Conservation (phyloP, 2,113 vertebrate species). For the Oryzias woworae region DNA sequence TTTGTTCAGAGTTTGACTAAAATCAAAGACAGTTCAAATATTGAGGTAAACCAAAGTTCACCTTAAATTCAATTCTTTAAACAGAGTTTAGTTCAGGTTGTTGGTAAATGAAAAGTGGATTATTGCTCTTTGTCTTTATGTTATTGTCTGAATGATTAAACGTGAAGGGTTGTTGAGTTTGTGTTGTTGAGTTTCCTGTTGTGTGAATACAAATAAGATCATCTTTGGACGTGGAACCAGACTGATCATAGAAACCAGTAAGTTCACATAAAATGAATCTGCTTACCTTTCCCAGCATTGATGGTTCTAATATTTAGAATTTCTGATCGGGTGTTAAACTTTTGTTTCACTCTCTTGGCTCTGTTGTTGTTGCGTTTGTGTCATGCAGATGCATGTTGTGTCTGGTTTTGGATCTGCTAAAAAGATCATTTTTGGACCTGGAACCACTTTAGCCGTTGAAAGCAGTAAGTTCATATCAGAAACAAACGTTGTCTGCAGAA, state of each 20-base stretch:
- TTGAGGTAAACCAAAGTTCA: too few relatives aligned
- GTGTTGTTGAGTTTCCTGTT: not conserved
- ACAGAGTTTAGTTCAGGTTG: too few relatives aligned
- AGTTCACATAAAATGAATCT: not conserved
- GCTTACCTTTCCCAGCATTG: not conserved
- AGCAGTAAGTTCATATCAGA: slow-evolving; percentile 11
- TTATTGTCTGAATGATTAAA: too few relatives aligned
- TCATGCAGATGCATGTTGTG: not conserved
- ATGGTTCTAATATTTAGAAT: not conserved
- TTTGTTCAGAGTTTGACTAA: not conserved
- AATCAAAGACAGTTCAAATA: too few relatives aligned
- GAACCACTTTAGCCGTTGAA: slow-evolving; percentile 5
- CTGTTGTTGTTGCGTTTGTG: slow-evolving; percentile 4
- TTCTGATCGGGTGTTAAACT: too few relatives aligned
- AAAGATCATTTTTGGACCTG: not conserved
- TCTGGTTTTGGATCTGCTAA: not conserved
- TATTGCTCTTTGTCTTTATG: too few relatives aligned
- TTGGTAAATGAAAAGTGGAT: too few relatives aligned
- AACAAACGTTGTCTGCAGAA: not conserved
- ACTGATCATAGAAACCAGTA: slow-evolving; percentile 11
- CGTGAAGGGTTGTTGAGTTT: too few relatives aligned
- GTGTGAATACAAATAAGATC: slow-evolving; percentile 12
- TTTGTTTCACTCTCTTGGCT: too few relatives aligned
- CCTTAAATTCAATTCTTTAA: too few relatives aligned
- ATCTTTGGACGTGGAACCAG: not conserved